A percentile compares a stretch with the other conserved stretches of the same genome.
phyloP scores from a whole-genome alignment of 2,888 invertebrate species.

The Pristionchus mayeri region DNA sequence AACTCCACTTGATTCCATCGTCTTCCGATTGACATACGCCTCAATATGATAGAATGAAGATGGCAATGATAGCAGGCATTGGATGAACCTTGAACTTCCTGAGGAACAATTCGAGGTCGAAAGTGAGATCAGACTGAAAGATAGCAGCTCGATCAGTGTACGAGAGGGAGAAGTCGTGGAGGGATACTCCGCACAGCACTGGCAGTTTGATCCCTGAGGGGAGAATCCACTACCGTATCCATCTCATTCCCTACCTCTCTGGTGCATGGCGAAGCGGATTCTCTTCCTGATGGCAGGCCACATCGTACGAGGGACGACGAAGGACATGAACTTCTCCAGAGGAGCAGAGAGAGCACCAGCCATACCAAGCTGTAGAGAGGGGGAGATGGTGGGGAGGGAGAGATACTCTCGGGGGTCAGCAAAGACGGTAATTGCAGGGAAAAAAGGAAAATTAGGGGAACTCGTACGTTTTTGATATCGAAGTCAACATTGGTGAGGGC shows the following conservation, averaged over 20 bases:
- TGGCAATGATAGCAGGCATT: not conserved
- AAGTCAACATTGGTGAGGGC: constrained; percentile 74
- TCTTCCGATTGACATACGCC: constrained; percentile 19
- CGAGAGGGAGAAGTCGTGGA: constrained; percentile 66
- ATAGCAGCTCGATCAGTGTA: constrained; percentile 60
- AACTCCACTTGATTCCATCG: not conserved
- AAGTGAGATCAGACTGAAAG: constrained; percentile 71
- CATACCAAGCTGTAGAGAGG: constrained; percentile 64
- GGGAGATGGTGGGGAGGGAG: not conserved
- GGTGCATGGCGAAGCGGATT: constrained; percentile 72
- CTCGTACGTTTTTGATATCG: constrained; percentile 70
- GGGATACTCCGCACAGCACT: constrained; percentile 67
- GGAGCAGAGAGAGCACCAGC: constrained; percentile 70
- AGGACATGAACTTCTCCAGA: constrained; percentile 68
- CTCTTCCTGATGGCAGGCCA: constrained; percentile 75
- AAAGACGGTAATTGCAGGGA: not conserved
- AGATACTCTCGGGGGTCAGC: not conserved
- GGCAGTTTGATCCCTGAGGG: constrained; percentile 66
- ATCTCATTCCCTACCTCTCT: constrained; percentile 59
- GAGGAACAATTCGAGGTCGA: constrained; percentile 70
- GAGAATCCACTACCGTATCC: not conserved
- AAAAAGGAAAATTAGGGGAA: not conserved
- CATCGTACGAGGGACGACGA: constrained; percentile 72
- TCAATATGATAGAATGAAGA: not conserved
- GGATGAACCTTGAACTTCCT: constrained; percentile 66